Evolutionary conservation across 2,888 invertebrate species (phyloP).

Genomic region (Eupithecia subfuscata): DNA sequence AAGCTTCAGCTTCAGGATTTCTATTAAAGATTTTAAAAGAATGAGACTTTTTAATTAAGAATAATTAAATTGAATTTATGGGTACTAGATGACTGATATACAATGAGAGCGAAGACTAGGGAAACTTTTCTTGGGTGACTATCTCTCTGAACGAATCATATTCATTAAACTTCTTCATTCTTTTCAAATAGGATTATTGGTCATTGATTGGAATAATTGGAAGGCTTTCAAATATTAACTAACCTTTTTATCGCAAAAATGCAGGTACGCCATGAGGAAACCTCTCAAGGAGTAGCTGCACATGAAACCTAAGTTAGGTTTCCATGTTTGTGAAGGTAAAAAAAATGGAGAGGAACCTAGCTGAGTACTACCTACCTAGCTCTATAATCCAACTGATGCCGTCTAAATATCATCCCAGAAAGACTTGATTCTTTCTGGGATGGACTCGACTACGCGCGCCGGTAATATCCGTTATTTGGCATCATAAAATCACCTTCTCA

Average conservation of each 20-base stretch:
- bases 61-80: background rate
- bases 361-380: background rate
- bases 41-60: slow-evolving; percentile 21
- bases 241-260: background rate
- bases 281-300: background rate
- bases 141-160: background rate
- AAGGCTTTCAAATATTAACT: too few species aligned
- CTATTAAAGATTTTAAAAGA: slow-evolving; percentile 40
- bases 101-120: background rate
- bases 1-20: slow-evolving; percentile 52
- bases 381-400: background rate
- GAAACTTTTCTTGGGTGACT: background rate
- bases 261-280: too few species aligned
- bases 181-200: background rate
- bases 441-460: background rate
- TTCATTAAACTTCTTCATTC: background rate
- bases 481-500: slow-evolving; percentile 56
- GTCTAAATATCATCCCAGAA: background rate
- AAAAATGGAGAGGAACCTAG: background rate
- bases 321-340: background rate
- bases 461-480: slow-evolving; percentile 31
- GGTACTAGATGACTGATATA: too few species aligned
- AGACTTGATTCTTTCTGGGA: too few species aligned
- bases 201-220: background rate
- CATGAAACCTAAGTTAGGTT: background rate